Evolutionary conservation across 2,113 vertebrate genomes (phyloP).

Genomic region (Tenrec ecaudatus): DNA sequence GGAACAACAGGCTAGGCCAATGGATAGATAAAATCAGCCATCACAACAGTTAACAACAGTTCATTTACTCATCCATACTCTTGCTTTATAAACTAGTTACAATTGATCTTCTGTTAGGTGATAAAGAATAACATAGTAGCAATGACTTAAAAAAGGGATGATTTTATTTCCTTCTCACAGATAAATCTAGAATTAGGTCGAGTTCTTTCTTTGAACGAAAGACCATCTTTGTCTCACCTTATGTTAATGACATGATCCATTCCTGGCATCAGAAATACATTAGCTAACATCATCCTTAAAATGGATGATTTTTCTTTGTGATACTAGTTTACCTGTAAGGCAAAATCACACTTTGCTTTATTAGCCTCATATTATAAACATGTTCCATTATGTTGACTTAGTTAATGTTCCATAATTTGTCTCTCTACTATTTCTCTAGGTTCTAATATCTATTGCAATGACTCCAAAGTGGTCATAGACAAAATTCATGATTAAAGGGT

Average conservation of each 20-base stretch:
- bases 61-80: background rate
- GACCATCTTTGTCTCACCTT: background rate
- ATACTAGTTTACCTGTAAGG: background rate
- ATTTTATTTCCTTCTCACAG: background rate
- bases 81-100: background rate
- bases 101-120: background rate
- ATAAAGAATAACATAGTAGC: background rate
- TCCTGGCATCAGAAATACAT: background rate
- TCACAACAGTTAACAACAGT: background rate
- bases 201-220: background rate
- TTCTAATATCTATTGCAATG: too few relatives aligned
- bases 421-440: too few relatives aligned
- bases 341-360: background rate
- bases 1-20: background rate
- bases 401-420: too few relatives aligned
- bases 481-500: too few relatives aligned
- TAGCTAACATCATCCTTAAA: background rate
- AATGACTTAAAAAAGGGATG: background rate
- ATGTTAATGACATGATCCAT: background rate
- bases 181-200: background rate
- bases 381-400: too few relatives aligned
- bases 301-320: background rate
- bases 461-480: too few relatives aligned
- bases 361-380: background rate
- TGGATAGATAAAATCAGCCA: background rate